Base-by-base conservation (phyloP, 2,797 vertebrate species). In the Carcharodon carcharias region DNA sequence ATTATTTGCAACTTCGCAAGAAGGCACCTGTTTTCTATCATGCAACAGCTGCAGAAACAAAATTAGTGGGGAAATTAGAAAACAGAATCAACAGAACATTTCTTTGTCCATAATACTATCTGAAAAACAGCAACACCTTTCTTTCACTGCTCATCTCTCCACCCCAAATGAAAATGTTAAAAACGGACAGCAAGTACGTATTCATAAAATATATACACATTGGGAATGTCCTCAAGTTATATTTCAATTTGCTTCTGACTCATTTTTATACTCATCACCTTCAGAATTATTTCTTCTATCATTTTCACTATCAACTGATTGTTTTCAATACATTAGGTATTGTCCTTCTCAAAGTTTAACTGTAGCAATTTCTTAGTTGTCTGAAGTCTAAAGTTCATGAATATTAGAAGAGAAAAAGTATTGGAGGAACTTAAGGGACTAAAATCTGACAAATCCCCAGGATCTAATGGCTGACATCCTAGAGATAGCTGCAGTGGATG, bases 91-190 rank as follows among this genome's bases (percentile, higher is more conserved):
- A 95, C 91, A 93, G 91, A 71, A 71, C 28, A 54, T 95, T 95
- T 54, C 67, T 73, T 95, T 95, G 94, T 95, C 50, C 56, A 54
- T 26, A 61, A 95, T 71, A 50, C 67, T 95, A 45, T n/a, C 91
- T 65, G 61, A 63, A 65, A 92, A n/a, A 65, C 2, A 8, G 35
- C 35, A 65, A 93, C 35, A 93, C n/a, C n/a, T 93, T 89, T 89
- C n/a, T 92, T 92, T 92, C 21, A 93, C 58, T 95, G 54, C 61
- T 65, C 45, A 97, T 98, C 96, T 98, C 98, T 97, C 98, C 98
- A 0, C 98, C 98, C 98, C 98, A 97, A 28, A 45, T 96, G 8
- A 58, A 35, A 28, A 96, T 94, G 12, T 40, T 3, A 21, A 26
- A 71, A 95, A 40, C 92, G 12, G 3, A 61, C 45, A 40, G 96